Conservation (phyloP, 2,888 invertebrate genomes). For the Xylota segnis region DNA sequence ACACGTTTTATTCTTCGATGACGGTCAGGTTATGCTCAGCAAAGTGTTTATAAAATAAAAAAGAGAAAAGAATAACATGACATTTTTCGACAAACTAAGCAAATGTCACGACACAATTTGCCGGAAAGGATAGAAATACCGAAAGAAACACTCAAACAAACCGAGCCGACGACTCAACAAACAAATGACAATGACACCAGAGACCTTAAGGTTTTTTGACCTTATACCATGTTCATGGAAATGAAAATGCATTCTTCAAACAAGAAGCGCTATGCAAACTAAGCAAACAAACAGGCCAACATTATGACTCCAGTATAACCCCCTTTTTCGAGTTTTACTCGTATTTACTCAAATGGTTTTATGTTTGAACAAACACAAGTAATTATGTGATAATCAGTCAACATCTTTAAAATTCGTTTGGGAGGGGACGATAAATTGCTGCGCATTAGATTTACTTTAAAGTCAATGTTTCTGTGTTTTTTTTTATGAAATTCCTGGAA, state of each 20-base stretch:
- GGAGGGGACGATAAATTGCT: background rate
- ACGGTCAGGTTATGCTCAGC: background rate
- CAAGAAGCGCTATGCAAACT: conserved; percentile 42
- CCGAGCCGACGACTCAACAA: conserved; percentile 31
- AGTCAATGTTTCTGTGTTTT: background rate
- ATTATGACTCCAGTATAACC: conserved; percentile 13
- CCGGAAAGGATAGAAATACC: background rate
- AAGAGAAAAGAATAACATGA: background rate
- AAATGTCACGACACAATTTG: conserved; percentile 42
- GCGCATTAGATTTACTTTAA: background rate
- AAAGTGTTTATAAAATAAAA: background rate
- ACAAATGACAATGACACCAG: conserved; percentile 62
- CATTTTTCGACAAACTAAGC: conserved; percentile 33
- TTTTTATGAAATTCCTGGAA: background rate
- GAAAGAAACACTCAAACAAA: conserved; percentile 17
- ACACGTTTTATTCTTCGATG: conserved; percentile 12
- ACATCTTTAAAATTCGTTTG: conserved; percentile 47
- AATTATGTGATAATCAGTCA: conserved; percentile 62
- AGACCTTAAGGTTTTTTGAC: conserved; percentile 65
- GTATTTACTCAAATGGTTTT: conserved; percentile 59
- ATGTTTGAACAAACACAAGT: conserved; percentile 34
- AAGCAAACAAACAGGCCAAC: conserved; percentile 16
- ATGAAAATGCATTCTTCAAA: conserved; percentile 59
- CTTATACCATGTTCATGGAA: conserved; percentile 57
- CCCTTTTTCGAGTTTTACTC: conserved; percentile 20